phyloP scores from a whole-genome alignment of 2,888 invertebrate species.

The Drosophila infuscata region DNA sequence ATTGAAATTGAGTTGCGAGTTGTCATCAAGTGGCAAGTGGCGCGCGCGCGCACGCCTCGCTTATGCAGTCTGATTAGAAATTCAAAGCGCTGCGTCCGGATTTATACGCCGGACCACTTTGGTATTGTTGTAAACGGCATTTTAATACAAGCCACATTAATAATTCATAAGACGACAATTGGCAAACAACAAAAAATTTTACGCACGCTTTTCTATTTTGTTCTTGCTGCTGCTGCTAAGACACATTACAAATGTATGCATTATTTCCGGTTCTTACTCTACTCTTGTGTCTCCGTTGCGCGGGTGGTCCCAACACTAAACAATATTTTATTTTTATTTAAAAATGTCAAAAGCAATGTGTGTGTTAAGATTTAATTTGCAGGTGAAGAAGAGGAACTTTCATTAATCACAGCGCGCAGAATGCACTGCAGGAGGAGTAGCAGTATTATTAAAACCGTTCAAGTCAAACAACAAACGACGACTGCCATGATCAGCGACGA shows the following conservation, averaged over 20 bases:
- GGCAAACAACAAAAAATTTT: conserved; percentile 28
- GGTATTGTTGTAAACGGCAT: conserved; percentile 60
- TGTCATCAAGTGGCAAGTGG: conserved; percentile 52
- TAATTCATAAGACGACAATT: conserved; percentile 68
- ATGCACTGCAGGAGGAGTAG: conserved; percentile 31
- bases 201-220: conserved; percentile 19
- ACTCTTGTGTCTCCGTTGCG: conserved; percentile 51
- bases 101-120: conserved; percentile 51
- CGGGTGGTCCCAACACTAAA: conserved; percentile 48
- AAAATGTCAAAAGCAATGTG: background rate
- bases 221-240: conserved; percentile 8
- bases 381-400: conserved; percentile 24
- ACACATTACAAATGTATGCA: background rate
- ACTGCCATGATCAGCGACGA: conserved; percentile 66
- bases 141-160: conserved; percentile 62
- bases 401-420: conserved; percentile 31
- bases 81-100: conserved; percentile 58
- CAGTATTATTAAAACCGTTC: conserved; percentile 59
- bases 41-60: conserved; percentile 20
- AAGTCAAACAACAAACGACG: conserved; percentile 73
- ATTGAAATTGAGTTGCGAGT: conserved; percentile 41
- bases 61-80: conserved; percentile 69
- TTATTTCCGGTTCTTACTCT: conserved; percentile 72
- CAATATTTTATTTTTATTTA: background rate
- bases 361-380: conserved; percentile 22